phyloP scores from a whole-genome alignment of 2,797 vertebrate genomes.

The Pipistrellus kuhlii region DNA sequence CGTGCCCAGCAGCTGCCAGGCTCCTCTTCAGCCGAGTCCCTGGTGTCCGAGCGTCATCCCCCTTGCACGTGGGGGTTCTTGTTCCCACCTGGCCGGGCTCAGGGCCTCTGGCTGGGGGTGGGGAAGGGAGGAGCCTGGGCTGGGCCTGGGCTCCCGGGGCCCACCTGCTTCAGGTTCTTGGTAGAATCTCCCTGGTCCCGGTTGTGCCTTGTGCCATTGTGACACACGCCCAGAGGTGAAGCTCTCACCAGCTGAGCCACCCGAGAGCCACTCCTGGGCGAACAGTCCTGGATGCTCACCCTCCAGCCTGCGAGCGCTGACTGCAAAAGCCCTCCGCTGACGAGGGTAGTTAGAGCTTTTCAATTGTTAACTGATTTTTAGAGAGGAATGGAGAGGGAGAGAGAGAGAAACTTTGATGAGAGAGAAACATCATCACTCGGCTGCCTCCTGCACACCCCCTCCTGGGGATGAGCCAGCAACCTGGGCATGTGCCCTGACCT shows the following conservation, averaged over 20 bases:
- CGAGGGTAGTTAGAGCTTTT: not conserved
- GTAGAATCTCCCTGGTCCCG: not conserved
- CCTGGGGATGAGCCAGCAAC: too few relatives aligned
- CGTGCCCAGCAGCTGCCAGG: not conserved
- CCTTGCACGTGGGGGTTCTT: not conserved
- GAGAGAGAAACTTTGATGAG: too few relatives aligned
- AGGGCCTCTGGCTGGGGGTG: rapidly evolving
- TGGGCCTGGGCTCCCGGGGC: not conserved
- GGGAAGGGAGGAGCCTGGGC: not conserved
- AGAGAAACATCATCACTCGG: too few relatives aligned
- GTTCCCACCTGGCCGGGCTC: rapidly evolving
- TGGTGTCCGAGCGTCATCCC: not conserved
- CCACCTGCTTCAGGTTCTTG: not conserved
- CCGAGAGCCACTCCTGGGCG: not conserved
- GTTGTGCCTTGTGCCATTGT: not conserved
- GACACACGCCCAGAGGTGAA: not conserved
- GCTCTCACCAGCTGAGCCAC: not conserved
- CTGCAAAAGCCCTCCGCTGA: not conserved
- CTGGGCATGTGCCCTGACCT: too few relatives aligned
- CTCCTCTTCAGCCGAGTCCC: not conserved
- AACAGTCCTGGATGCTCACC: too few relatives aligned
- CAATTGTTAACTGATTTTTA: too few relatives aligned
- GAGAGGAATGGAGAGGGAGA: too few relatives aligned
- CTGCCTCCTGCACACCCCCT: too few relatives aligned
- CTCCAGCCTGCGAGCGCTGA: not conserved